Evolutionary conservation across 1,140 invertebrate species (phyloP).

Genomic region (Drosophila sp.): DNA sequence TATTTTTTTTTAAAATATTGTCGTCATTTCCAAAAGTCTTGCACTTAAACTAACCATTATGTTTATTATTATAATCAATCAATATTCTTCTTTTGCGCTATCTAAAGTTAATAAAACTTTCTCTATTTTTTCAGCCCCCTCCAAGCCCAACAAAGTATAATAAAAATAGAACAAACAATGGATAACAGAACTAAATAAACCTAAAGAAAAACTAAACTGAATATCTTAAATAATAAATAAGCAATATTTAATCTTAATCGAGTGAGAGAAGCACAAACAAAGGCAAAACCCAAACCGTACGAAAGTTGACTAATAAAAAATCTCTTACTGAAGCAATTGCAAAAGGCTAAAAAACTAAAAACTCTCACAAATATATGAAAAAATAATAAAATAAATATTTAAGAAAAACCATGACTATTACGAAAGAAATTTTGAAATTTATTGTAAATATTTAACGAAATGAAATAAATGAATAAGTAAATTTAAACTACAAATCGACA

Average conservation of each 20-base stretch:
- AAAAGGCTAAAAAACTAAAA: conserved; percentile 48
- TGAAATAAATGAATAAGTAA: conserved; percentile 1
- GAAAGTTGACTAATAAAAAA: conserved; percentile 31
- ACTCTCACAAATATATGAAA: conserved; percentile 18
- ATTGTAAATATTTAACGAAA: conserved; percentile 48
- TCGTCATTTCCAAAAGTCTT: no score
- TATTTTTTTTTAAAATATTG: no score
- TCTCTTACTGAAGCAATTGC: conserved; percentile 58
- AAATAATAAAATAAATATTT: conserved; percentile 26
- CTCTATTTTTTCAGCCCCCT: conserved; percentile 20
- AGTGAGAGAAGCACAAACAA: conserved; percentile 55
- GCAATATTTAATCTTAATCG: conserved; percentile 70
- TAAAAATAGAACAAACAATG: conserved; percentile 32
- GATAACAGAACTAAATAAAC: conserved; percentile 51
- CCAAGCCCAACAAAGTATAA: conserved; percentile 19
- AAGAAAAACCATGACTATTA: conserved; percentile 8
- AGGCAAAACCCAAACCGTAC: conserved; percentile 9
- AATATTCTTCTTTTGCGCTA: no score
- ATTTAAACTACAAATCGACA: conserved; percentile 19
- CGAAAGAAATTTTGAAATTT: conserved; percentile 33
- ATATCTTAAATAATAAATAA: conserved; percentile 52
- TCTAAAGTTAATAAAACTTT: background rate
- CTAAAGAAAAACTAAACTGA: conserved; percentile 27
- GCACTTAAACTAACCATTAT: no score
- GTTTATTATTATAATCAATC: no score